These are phyloP conservation scores for Neosilurus hyrtlii DNA, from an alignment of 2,797 vertebrate species.

Conservation along the genomic window DNA sequence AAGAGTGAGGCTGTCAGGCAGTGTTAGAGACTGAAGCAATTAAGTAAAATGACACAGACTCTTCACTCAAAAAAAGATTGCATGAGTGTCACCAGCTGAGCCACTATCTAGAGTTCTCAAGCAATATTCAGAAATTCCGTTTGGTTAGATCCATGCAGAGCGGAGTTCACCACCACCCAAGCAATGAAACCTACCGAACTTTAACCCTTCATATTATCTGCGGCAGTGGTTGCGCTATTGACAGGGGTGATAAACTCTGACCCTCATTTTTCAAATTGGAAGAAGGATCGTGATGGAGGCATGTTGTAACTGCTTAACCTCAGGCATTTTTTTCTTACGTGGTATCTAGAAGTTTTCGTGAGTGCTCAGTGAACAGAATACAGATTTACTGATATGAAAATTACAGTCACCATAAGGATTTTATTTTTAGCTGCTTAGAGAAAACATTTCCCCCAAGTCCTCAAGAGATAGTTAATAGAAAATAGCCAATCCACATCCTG, in stretches of 20 bases:
- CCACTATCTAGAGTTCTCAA: neutral
- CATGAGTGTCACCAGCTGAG: constrained; percentile 12
- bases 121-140: constrained; percentile 33
- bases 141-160: constrained; percentile 32
- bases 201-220: constrained; percentile 75
- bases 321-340: constrained; percentile 44
- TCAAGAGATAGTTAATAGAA: neutral
- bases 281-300: constrained; percentile 33
- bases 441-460: neutral
- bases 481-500: neutral
- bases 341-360: neutral
- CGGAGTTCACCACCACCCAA: constrained; percentile 64
- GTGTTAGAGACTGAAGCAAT: constrained; percentile 17
- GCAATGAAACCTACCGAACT: constrained; percentile 69
- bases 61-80: constrained; percentile 34
- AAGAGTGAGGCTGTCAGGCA: constrained; percentile 48
- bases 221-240: constrained; percentile 65
- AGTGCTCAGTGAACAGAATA: constrained; percentile 1
- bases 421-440: neutral
- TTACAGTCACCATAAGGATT: neutral
- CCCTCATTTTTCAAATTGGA: constrained; percentile 70
- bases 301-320: constrained; percentile 38
- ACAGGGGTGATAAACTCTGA: constrained; percentile 74
- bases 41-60: constrained; percentile 18
- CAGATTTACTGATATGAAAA: neutral